Evolutionary conservation across 2,113 vertebrate species (phyloP), one percentile per base, ranked within the genome.

Genomic region (Hemibagrus wyckioides): DNA sequence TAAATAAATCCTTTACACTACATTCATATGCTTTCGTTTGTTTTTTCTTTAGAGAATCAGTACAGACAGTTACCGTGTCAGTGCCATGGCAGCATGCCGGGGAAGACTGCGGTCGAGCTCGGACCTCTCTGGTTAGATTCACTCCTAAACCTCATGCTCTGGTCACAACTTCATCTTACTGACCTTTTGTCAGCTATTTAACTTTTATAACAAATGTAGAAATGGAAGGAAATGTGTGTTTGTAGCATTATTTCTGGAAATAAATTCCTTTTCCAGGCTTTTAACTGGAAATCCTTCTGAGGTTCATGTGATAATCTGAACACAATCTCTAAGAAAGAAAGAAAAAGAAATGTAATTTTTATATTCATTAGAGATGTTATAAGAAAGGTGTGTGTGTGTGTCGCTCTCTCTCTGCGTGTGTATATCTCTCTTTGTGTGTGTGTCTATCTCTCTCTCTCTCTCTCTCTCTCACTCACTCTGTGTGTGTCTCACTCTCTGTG

Each of bases 51-150:
- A 97, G 97, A 97, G 91, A 97, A 96, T 88, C 95, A 95, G 2
- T 97, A 97, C 25, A 95, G 94, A 89, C 96, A 97, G 86, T 94
- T 99, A 73, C 98, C 97, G 6, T 99, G 98, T 88, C 95, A 95
- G 79, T 99, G 98, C 86, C 96, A 99, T 0, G 95, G 96, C 88
- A 98, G 97, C 86, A 97, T 99, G 95, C 97, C 98, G 2, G 98
- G 98, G 75, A 99, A 96, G 93, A 99, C 98, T 0, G 97, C 98
- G 0, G 96, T 98, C 87, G 94, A 96, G 82, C 97, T 99, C n/a
- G 98, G 98, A 69, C 97, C 97, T 1, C 92, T 99, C 8, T 99
- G 97, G 98, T 99, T 92, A 91, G 95, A 93, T 41, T 8, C 28
- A 36, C 59, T 41, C 25, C n/a, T 48, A 50, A 39, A 39, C 36